Base-by-base conservation (phyloP, 2,888 invertebrate genomes). In the Brenthis hecate region DNA sequence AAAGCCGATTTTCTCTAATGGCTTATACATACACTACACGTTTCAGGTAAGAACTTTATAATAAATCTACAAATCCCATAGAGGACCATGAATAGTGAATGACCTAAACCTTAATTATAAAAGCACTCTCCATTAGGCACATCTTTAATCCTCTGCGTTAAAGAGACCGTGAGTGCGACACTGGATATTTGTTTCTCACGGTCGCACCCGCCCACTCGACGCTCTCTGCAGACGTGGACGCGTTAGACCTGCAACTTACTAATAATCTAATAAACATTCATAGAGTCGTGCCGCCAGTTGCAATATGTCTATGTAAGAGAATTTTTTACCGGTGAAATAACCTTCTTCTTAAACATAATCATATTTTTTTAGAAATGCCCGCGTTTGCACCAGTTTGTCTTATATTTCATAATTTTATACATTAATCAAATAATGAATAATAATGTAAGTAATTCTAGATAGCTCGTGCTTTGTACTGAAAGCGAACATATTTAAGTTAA, bases 151-250 rank as follows among this genome's bases (percentile, higher is more conserved):
- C 79, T 79, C 69, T 47, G 65, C 58, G 66, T 63, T 58, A 73
- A 74, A 72, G 78, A 78, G 76, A 74, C 82, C 86, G 85, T 86
- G 87, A 84, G 84, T 80, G 85, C 82, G 83, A 85, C 87, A 83
- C 76, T 78, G 81, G 76, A 76, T 89, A 83, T 91, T 88, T 86
- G 88, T 85, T 91, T 92, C 92, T 87, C 92, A 92, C 92, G 92
- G 80, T 91, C 83, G 73, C 90, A 87, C 88, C 86, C 91, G 88
- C 92, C 92, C 89, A 91, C 91, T 78, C 68, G 73, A 78, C 71
- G 73, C 78, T 79, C 77, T 77, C 75, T 79, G 85, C 81, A 83
- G 85, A 86, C 82, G 80, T 73, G 66, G 73, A 70, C 71, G 68
- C 75, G 73, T 76, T 75, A 74, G 74, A 75, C 72, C 73, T 73